Base-by-base conservation (phyloP, 2,113 vertebrate genomes). In the Dinomys branickii region DNA sequence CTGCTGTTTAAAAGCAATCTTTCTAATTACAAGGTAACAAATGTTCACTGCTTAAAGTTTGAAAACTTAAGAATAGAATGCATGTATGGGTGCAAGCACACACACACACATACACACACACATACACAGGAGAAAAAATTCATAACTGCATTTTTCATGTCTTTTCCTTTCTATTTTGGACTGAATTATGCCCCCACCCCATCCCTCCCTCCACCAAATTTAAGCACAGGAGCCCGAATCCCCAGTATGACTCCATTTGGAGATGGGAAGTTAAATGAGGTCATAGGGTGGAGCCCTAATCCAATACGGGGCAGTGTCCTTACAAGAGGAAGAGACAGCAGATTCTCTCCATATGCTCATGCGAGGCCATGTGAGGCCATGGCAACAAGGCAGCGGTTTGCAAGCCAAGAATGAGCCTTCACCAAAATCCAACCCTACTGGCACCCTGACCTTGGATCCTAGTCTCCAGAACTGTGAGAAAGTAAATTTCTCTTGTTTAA, bases 21-120 rank as follows among this genome's bases (percentile, higher is more conserved):
- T 84, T 69, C 52, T 16, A 82, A 22, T 65, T 80, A 88, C 38
- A 61, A 94, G 93, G 78, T 56, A 63, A 83, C 30, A 94, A 71
- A 90, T 50, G 41, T 2, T 71, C 61, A 94, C 35, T n/a, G 65
- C 16, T 35, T 16, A 85, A 73, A 88, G 28, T 86, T 41, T 44
- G 63, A 88, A 88, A 91, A 93, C 17, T 41, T 19, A 77, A 61
- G 52, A 38, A 50, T 65, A 44, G 88, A 71, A 82, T 4, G 22
- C 52, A 22, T 41, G 71, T 14, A 5, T 75, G 38, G 16, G 17
- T 22, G 19, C n/a, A n/a, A n/a, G n/a, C n/a, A n/a, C n/a, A n/a
- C n/a, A n/a, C 65, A 69, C 65, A 28, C 7, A n/a, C 16, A 6
- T 3, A 28, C 26, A 75, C 4, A 86, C 2, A 81, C 5, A n/a